Percentiles rank a stretch among this genome's conserved stretches.
phyloP scores from a whole-genome alignment of 2,113 vertebrate genomes.

The Tautogolabrus adspersus region DNA sequence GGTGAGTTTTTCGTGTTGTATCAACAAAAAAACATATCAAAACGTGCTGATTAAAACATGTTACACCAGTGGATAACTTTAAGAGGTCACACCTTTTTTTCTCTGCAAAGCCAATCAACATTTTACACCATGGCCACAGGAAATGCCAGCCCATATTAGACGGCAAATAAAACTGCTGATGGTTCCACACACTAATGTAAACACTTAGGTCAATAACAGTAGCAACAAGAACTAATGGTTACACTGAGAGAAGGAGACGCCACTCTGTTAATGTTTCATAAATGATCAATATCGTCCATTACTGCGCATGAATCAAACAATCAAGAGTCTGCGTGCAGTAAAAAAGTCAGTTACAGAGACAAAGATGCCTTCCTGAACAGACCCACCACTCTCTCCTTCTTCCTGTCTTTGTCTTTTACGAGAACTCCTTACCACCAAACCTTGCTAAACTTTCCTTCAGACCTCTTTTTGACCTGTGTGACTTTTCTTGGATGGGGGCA shows the following conservation, averaged over 20 bases:
- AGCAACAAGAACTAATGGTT: neutral
- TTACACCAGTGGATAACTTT: neutral
- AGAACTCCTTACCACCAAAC: neutral
- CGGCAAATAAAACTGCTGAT: neutral
- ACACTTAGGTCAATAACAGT: neutral
- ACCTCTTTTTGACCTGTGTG: neutral
- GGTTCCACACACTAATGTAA: neutral
- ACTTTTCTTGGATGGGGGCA: neutral
- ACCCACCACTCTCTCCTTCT: neutral
- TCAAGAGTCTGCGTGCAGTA: neutral
- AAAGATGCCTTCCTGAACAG: neutral
- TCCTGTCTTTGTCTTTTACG: neutral
- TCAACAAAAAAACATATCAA: too few species aligned
- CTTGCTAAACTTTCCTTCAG: neutral
- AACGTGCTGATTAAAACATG: too few species aligned
- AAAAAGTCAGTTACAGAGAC: neutral
- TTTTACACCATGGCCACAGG: neutral
- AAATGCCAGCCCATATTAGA: neutral
- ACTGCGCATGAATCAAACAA: neutral
- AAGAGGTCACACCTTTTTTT: neutral
- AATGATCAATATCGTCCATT: neutral
- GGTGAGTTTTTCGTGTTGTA: too few species aligned
- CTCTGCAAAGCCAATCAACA: neutral
- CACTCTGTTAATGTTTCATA: neutral
- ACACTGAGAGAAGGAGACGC: neutral